Percentiles rank a stretch among this genome's conserved stretches.
Evolutionary conservation across 53 echinoderm and acorn worm genomes (phyloP).

Genomic region (Holothuria leucospilota): DNA sequence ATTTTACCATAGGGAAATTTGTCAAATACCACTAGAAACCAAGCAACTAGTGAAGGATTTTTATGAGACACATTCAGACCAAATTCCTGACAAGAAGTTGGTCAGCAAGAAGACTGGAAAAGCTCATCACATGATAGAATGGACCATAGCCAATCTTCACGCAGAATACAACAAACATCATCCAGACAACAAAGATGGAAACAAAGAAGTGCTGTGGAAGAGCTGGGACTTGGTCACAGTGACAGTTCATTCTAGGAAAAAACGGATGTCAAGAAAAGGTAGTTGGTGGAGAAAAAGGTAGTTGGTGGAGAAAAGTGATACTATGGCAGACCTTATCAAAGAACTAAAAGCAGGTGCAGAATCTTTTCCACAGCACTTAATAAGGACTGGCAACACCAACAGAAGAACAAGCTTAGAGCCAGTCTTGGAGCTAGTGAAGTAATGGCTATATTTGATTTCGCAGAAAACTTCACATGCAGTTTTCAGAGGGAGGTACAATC

Average conservation of each 20-base stretch:
- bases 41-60: constrained; percentile 35
- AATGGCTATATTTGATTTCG: constrained; percentile 55
- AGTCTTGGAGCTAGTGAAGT: constrained; percentile 34
- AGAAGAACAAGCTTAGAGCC: neutral
- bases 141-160: constrained; percentile 25
- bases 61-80: constrained; percentile 55
- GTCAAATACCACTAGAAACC: neutral
- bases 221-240: constrained; percentile 38
- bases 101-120: constrained; percentile 65
- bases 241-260: constrained; percentile 3
- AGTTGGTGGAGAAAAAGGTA: too few species aligned
- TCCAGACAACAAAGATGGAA: constrained; percentile 46
- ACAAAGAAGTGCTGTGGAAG: constrained; percentile 34
- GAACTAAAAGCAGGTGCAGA: constrained; percentile 42
- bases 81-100: constrained; percentile 71
- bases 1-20: too few species aligned
- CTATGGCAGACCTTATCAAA: constrained; percentile 24
- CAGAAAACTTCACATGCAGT: constrained; percentile 67
- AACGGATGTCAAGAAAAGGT: constrained; percentile 44
- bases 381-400: constrained; percentile 59
- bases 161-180: constrained; percentile 35
- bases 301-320: constrained; percentile 10
- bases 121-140: constrained; percentile 44
- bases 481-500: constrained; percentile 64
- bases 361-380: constrained; percentile 50